Evolutionary conservation across 2,888 invertebrate species (phyloP).

Genomic region (Nasonia oneida): DNA sequence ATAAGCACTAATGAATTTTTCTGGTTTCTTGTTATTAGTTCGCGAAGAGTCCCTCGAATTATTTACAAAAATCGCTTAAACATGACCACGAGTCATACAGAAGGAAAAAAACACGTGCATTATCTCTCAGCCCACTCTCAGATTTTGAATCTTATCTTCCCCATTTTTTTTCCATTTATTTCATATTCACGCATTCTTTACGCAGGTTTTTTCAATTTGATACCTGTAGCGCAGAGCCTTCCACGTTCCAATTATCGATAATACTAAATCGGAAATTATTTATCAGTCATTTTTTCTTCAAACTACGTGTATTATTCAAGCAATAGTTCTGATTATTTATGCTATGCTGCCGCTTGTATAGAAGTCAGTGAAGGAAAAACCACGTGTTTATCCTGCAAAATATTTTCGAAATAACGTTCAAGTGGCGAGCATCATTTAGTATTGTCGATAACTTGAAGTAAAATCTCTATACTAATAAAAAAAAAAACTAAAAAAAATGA

Average conservation of each 20-base stretch:
- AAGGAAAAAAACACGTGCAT: conserved; percentile 60
- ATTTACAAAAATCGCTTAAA: conserved; percentile 72
- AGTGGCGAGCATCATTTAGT: conserved; percentile 24
- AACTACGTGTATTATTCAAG: conserved; percentile 3
- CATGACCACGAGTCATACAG: conserved; percentile 59
- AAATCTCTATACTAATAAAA: conserved; percentile 39
- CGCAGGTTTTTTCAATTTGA: neutral
- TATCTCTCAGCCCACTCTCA: conserved; percentile 38
- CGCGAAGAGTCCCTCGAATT: conserved; percentile 67
- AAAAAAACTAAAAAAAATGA: conserved; percentile 5
- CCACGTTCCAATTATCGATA: conserved; percentile 47
- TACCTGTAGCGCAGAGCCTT: conserved; percentile 38
- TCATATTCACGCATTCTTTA: neutral
- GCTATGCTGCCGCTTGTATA: neutral
- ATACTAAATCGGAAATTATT: conserved; percentile 40
- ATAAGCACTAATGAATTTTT: conserved; percentile 72
- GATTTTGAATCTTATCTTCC: conserved; percentile 17
- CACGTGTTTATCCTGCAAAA: conserved; percentile 20
- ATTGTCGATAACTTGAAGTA: conserved; percentile 58
- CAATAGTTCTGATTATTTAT: conserved; percentile 36
- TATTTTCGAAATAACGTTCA: conserved; percentile 15
- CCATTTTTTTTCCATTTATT: neutral
- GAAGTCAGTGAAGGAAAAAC: conserved; percentile 30
- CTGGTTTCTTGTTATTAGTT: conserved; percentile 62
- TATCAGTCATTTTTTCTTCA: conserved; percentile 48